Conservation (phyloP, 2,888 invertebrate species). For the Piscicola geometra region DNA sequence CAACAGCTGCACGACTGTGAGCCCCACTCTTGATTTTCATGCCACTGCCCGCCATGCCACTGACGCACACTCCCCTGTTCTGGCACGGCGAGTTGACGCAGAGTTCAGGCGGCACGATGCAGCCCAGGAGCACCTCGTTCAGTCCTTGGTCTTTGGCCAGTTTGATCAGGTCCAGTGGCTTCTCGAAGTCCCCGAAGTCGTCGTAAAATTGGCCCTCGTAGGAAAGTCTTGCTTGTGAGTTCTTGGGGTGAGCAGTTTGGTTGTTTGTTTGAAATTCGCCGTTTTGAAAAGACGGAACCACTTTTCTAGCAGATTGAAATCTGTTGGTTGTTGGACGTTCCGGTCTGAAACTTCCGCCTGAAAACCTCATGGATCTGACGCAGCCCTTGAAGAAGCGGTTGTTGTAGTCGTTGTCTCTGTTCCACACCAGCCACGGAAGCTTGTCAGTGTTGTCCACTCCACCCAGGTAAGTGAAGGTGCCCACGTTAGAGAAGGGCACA, state of each 20-base stretch:
- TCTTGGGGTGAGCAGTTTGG: not conserved
- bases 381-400: conserved; percentile 50
- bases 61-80: conserved; percentile 47
- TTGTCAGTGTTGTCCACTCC: conserved; percentile 39
- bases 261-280: too few species aligned
- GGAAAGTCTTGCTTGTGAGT: not conserved
- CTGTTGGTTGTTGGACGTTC: not conserved
- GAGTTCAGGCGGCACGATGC: conserved; percentile 39
- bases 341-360: conserved; percentile 28
- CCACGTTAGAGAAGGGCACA: conserved; percentile 39
- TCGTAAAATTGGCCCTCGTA: conserved; percentile 12
- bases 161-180: conserved; percentile 26
- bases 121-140: conserved; percentile 43
- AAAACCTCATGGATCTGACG: conserved; percentile 48
- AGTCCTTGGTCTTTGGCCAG: conserved; percentile 34
- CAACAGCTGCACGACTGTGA: too few species aligned
- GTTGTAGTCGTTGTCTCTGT: conserved; percentile 41
- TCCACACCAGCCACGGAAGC: conserved; percentile 53
- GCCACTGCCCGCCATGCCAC: conserved; percentile 40
- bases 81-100: conserved; percentile 47
- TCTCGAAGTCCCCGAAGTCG: conserved; percentile 40
- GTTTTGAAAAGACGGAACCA: too few species aligned
- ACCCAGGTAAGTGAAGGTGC: conserved; percentile 47
- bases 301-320: too few species aligned
- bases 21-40: not conserved